Percentiles rank a stretch among this genome's conserved stretches.
These are phyloP conservation scores for Amphipyra tragopoginis DNA, from an alignment of 2,888 invertebrate species.

Conservation along the genomic window DNA sequence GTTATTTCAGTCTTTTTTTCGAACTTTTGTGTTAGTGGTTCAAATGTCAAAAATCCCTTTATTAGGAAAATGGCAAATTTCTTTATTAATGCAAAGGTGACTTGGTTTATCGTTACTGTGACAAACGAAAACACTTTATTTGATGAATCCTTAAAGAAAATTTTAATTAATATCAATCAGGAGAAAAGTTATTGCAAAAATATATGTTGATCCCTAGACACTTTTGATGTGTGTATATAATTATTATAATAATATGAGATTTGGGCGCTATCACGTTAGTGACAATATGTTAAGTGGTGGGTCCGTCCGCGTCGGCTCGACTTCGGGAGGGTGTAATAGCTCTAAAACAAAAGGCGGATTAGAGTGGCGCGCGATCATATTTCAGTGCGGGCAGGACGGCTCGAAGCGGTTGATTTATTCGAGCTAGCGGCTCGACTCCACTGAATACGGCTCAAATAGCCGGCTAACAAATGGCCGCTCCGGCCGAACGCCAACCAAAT, in stretches of 20 bases:
- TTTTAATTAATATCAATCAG: no score
- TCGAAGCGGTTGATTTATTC: slow-evolving; percentile 69
- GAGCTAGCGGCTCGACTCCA: slow-evolving; percentile 58
- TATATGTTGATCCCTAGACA: no score
- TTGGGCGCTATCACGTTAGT: slow-evolving; percentile 20
- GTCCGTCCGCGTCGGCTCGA: slow-evolving; percentile 11
- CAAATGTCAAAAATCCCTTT: no score
- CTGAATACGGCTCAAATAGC: slow-evolving; percentile 66
- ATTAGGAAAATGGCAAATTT: no score
- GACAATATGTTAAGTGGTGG: slow-evolving; percentile 42
- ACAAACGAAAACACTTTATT: no score
- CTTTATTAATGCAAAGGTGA: no score
- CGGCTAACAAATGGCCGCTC: slow-evolving; percentile 68
- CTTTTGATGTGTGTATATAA: no score
- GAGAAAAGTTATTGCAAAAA: no score
- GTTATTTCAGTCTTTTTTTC: no score
- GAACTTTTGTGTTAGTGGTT: no score
- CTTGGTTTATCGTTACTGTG: no score
- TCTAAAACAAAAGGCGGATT: slow-evolving; percentile 64
- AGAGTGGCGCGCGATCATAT: slow-evolving; percentile 64
- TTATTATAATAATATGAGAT: slow-evolving; percentile 33
- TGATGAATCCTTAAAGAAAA: no score
- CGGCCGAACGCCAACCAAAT: slow-evolving; percentile 67
- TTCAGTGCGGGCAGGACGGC: slow-evolving; percentile 61
- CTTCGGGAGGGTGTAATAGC: slow-evolving; percentile 36